These are phyloP conservation scores for Pampus argenteus DNA, from an alignment of 2,797 vertebrate species.

Conservation along the genomic window DNA sequence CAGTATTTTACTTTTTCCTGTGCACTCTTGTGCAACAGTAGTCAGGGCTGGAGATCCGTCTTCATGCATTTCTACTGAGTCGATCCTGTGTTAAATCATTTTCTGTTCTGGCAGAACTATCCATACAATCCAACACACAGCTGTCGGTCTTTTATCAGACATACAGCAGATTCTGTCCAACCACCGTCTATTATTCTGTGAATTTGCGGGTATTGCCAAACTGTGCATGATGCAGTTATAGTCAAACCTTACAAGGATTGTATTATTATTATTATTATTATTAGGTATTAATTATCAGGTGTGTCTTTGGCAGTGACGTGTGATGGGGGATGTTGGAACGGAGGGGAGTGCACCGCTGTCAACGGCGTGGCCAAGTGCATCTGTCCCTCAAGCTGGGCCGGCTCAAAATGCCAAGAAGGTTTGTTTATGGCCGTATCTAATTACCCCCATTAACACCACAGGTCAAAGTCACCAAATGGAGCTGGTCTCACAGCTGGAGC, in stretches of 20 bases:
- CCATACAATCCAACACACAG: background rate
- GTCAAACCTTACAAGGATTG: background rate
- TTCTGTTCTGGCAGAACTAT: background rate
- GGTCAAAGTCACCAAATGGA: conserved; percentile 50
- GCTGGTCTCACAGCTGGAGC: conserved; percentile 35
- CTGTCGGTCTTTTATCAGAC: background rate
- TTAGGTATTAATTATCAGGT: too few relatives aligned
- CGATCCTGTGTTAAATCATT: background rate
- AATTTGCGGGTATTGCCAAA: too few relatives aligned
- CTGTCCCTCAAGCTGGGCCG: conserved; percentile 90
- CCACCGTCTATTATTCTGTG: background rate
- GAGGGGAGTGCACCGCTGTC: conserved; percentile 87
- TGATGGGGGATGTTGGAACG: conserved; percentile 89
- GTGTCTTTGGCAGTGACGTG: conserved; percentile 82
- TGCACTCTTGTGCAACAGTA: too few relatives aligned
- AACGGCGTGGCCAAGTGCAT: conserved; percentile 87
- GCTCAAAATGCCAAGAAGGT: conserved; percentile 91
- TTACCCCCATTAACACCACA: conserved; percentile 26
- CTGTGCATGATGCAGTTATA: background rate
- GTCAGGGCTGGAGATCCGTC: background rate
- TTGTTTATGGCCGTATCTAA: conserved; percentile 52
- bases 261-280: too few relatives aligned
- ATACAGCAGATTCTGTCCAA: background rate
- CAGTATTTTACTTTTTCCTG: too few relatives aligned
- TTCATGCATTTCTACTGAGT: background rate